Conservation (phyloP, 1,140 invertebrate species). For the Venturia canescens region DNA sequence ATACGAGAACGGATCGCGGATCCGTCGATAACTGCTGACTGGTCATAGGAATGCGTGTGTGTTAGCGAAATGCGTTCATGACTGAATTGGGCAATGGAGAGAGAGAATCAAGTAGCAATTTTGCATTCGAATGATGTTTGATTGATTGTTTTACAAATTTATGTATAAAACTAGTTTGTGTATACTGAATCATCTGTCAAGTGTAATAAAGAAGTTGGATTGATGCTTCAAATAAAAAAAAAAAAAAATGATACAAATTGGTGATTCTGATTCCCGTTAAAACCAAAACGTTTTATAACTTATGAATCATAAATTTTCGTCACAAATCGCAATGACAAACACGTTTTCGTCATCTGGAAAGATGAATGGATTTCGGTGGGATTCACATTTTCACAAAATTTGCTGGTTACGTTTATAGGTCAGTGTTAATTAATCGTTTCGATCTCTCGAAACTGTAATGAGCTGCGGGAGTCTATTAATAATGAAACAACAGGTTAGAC, state of each 20-base stretch:
- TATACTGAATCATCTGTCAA: neutral
- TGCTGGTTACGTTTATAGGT: neutral
- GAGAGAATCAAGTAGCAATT: neutral
- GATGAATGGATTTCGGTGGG: neutral
- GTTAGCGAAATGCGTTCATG: neutral
- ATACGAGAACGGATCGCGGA: constrained; percentile 41
- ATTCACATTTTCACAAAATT: neutral
- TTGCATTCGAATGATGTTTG: neutral
- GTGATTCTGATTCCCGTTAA: no score
- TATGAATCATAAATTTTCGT: neutral
- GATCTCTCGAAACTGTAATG: neutral
- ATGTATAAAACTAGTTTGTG: no score
- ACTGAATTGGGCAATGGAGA: neutral
- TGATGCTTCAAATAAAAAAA: no score
- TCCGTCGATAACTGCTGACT: constrained; percentile 43
- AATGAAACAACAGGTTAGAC: neutral
- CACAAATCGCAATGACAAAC: neutral
- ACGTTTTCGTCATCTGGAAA: neutral
- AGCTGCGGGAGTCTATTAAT: neutral
- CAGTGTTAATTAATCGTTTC: neutral
- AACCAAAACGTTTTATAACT: neutral
- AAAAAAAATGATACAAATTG: no score
- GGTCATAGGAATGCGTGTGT: constrained; percentile 18
- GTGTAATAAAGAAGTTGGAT: neutral
- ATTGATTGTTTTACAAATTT: no score